Base-by-base conservation (phyloP, 2,888 invertebrate species). In the Pyrochroa serraticornis region DNA sequence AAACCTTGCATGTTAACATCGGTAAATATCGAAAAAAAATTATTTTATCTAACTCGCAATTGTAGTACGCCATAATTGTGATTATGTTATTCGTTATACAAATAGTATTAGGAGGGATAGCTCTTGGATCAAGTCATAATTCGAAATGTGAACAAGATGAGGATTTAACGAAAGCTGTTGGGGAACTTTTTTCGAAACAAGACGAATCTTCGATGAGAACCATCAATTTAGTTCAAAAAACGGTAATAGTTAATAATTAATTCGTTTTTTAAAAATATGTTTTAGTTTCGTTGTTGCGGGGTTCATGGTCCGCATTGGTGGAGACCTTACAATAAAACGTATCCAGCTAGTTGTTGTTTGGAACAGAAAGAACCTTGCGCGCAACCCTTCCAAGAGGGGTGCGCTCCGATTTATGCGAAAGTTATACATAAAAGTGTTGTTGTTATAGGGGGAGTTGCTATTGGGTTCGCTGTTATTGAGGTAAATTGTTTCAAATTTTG, bases 381-480 rank as follows among this genome's bases (percentile, higher is more conserved):
- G 6, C 33, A 38, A 7, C 51, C 60, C 3, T 56, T 38, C 39
- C 44, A 47, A 35, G 52, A 51, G 30, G 55, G 55, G 7, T 60
- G 60, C 37, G 55, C 55, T 3, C 10, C 13, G 7, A 38, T 46
- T 3, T 60, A 55, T 32, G 32, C 54, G 0, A 37, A 47, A 8
- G 39, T 47, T 3, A 60, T 60, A 13, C 33, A 50, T n/a, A 47
- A 37, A 8, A 60, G 55, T 34, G 47, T 56, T 32, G 51, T 46
- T 8, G 38, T 60, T 10, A 60, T 60, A 35, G 60, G 55, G 36
- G 60, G 60, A 6, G 56, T 60, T 6, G 60, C 60, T 31, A 56
- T 60, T n/a, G 60, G 60, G 9, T 60, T 60, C 8, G 9, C 44
- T 10, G 10, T 12, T n/a, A 12, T 9, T n/a, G 44, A 44, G 14